These are phyloP conservation scores for Ia io DNA, from an alignment of 2,113 vertebrate genomes.

Conservation along the genomic window DNA sequence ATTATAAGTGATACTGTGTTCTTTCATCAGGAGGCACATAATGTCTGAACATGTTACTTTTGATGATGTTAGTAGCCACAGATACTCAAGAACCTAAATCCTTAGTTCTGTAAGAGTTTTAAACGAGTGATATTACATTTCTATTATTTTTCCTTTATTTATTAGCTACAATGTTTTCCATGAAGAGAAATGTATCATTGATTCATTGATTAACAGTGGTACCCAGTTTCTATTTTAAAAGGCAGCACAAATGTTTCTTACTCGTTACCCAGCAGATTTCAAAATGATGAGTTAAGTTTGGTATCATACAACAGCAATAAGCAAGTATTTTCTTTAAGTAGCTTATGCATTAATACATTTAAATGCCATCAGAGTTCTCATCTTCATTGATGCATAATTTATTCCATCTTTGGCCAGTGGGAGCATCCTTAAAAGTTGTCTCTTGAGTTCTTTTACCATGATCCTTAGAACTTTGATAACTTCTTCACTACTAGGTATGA, in stretches of 20 bases:
- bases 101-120: background rate
- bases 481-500: background rate
- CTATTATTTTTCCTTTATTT: background rate
- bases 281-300: slow-evolving; percentile 23
- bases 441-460: background rate
- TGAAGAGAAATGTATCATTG: background rate
- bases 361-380: background rate
- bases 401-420: background rate
- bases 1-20: background rate
- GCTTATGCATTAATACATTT: background rate
- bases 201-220: background rate
- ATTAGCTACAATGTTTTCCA: background rate
- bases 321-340: background rate
- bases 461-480: background rate
- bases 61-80: background rate
- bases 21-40: background rate
- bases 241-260: background rate
- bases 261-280: background rate
- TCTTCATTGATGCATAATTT: background rate
- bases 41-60: background rate
- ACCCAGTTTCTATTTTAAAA: background rate
- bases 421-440: background rate
- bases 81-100: background rate
- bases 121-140: background rate
- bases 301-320: background rate